Conservation (phyloP, 1,140 invertebrate genomes). For the Euura saliciscinereae region DNA sequence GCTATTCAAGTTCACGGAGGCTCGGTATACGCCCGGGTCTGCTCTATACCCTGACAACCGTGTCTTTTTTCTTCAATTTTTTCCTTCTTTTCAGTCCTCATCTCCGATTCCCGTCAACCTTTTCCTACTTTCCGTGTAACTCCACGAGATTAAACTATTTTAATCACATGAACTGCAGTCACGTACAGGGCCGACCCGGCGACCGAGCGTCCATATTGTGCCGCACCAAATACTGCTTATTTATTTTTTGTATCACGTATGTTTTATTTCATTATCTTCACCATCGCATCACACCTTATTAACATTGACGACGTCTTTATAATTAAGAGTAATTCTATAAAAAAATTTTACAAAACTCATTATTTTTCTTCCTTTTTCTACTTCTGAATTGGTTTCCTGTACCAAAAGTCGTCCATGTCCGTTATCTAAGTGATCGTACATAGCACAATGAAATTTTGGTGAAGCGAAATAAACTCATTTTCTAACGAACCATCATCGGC, state of each 20-base stretch:
- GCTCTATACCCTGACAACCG: constrained; percentile 56
- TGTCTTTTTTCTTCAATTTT: constrained; percentile 30
- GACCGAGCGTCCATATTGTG: constrained; percentile 44
- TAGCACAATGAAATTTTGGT: constrained; percentile 49
- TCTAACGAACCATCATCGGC: constrained; percentile 47
- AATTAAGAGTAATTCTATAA: not conserved
- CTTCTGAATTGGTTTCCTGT: constrained; percentile 51
- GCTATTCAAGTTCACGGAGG: constrained; percentile 37
- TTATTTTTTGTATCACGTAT: constrained; percentile 46
- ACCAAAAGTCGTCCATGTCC: constrained; percentile 54
- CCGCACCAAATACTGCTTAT: constrained; percentile 58
- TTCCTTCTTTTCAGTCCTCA: constrained; percentile 13
- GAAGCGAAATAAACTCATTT: constrained; percentile 62
- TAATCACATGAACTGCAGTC: constrained; percentile 43
- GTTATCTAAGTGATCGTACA: constrained; percentile 51
- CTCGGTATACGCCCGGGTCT: constrained; percentile 53
- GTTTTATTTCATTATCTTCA: not conserved
- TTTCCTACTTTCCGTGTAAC: constrained; percentile 8
- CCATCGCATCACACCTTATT: not conserved
- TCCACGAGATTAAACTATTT: constrained; percentile 28
- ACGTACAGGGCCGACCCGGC: constrained; percentile 58
- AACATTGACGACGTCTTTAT: not conserved
- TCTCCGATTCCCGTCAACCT: not conserved
- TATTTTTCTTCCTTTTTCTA: constrained; percentile 44
- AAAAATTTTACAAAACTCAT: constrained; percentile 19